phyloP scores from a whole-genome alignment of 2,797 vertebrate species.

The Oophaga sylvatica region DNA sequence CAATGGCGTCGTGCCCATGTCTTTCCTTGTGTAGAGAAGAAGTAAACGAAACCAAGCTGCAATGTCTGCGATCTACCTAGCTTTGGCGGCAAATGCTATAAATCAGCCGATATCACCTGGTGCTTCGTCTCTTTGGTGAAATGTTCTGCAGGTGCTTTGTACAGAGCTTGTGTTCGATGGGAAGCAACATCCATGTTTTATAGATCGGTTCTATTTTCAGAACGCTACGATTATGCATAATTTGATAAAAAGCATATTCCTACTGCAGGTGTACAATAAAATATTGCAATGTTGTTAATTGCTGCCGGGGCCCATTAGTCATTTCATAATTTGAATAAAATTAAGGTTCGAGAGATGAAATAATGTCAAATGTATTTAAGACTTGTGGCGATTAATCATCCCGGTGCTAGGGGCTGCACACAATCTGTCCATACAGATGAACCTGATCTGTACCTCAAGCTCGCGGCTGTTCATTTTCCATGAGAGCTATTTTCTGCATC shows the following conservation, averaged over 20 bases:
- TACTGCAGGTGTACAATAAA: not conserved
- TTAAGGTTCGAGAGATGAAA: not conserved
- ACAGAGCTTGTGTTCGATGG: not conserved
- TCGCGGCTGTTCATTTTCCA: not conserved
- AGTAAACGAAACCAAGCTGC: not conserved
- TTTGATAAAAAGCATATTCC: not conserved
- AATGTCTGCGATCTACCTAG: not conserved
- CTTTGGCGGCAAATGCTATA: not conserved
- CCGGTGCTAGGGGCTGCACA: slow-evolving; percentile 16
- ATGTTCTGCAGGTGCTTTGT: not conserved
- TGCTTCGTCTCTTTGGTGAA: not conserved
- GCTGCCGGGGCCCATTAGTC: slow-evolving; percentile 7
- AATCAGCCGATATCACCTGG: not conserved
- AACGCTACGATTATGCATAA: not conserved
- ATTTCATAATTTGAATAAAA: not conserved
- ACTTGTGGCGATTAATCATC: not conserved
- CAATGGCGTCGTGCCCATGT: too few relatives aligned
- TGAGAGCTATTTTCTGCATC: slow-evolving; percentile 30
- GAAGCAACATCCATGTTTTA: not conserved
- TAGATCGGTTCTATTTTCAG: not conserved
- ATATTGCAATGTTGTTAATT: not conserved
- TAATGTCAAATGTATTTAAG: slow-evolving; percentile 29
- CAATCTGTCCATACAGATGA: slow-evolving; percentile 32
- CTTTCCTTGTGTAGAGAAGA: not conserved
- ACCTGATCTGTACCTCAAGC: not conserved